phyloP scores from a whole-genome alignment of 2,888 invertebrate species.

The Lepetodrilus schrolli region DNA sequence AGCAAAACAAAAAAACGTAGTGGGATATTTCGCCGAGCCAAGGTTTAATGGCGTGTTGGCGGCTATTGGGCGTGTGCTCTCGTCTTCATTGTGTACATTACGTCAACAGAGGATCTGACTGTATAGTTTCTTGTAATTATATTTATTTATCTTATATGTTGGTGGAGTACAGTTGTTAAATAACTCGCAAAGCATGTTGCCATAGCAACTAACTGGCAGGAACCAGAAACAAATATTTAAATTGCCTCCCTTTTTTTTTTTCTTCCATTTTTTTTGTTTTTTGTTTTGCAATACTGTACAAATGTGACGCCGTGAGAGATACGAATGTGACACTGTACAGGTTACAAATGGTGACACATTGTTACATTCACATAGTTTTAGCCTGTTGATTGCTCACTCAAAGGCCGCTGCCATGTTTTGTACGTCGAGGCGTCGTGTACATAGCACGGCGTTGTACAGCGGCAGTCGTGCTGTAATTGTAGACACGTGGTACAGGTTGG shows the following conservation, averaged over 20 bases:
- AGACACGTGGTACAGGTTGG: conserved; percentile 5
- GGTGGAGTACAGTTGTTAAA: conserved; percentile 27
- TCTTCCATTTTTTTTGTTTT: no score
- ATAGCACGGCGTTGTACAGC: not conserved
- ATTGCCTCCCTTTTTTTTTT: not conserved
- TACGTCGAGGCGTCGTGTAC: not conserved
- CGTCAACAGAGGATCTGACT: conserved; percentile 1
- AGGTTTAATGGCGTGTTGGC: no score
- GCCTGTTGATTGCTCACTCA: conserved; percentile 12
- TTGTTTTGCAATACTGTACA: conserved; percentile 4
- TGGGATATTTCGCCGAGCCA: no score
- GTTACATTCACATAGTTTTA: conserved; percentile 24
- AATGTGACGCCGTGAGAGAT: no score
- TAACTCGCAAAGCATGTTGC: conserved; percentile 23
- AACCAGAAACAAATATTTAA: conserved; percentile 11
- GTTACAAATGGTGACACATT: conserved; percentile 8
- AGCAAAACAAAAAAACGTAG: no score
- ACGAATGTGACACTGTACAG: no score
- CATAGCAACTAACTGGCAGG: not conserved
- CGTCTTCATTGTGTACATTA: conserved; percentile 12
- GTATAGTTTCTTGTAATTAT: conserved; percentile 23
- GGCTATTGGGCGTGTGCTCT: not conserved
- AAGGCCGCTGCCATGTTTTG: not conserved
- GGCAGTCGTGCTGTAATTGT: not conserved
- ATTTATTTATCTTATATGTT: conserved; percentile 26